Evolutionary conservation across 2,888 invertebrate species (phyloP).

Genomic region (Cerastoderma edule): DNA sequence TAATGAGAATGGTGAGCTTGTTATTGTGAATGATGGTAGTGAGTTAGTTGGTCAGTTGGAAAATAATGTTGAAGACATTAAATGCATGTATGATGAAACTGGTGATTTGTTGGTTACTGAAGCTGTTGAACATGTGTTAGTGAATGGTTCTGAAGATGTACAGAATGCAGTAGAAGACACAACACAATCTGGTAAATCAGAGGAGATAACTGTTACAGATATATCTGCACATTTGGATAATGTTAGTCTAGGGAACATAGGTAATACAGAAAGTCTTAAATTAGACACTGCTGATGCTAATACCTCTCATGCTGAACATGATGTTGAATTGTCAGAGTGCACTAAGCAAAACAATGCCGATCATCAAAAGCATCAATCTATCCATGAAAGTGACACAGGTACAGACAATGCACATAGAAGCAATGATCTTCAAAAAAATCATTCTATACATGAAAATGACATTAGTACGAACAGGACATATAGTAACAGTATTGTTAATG

Average conservation of each 20-base stretch:
- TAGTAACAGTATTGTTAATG: too few relatives aligned
- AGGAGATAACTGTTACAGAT: not conserved
- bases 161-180: too few relatives aligned
- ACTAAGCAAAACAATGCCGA: not conserved
- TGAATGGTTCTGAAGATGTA: too few relatives aligned
- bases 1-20: conserved; percentile 52
- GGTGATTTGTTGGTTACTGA: not conserved
- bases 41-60: conserved; percentile 7
- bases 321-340: too few relatives aligned
- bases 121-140: not conserved
- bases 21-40: conserved; percentile 29
- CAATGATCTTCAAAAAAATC: not conserved
- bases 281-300: not conserved
- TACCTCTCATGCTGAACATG: not conserved
- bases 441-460: not conserved
- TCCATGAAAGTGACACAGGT: not conserved
- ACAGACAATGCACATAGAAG: not conserved
- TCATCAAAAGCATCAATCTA: not conserved
- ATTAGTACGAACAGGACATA: too few relatives aligned
- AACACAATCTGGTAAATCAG: too few relatives aligned
- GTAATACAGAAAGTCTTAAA: not conserved
- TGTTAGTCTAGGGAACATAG: not conserved
- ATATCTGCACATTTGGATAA: not conserved
- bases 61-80: conserved; percentile 3
- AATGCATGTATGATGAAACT: not conserved